Conservation (phyloP, 2,113 vertebrate genomes). For the Cheirogaleus medius region DNA sequence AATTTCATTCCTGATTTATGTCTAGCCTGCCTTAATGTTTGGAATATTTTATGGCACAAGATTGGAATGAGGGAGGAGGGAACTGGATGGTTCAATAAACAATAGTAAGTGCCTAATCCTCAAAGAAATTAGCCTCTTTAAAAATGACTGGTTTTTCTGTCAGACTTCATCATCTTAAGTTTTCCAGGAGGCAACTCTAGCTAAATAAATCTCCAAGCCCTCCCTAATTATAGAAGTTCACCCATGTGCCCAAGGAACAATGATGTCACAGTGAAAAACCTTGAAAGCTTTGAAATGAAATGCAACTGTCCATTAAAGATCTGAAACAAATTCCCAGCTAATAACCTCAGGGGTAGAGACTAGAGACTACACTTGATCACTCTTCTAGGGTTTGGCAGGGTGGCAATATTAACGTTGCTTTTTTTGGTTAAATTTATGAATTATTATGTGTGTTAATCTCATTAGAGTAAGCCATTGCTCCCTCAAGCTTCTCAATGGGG, state of each 20-base stretch:
- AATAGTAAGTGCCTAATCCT: constrained; percentile 63
- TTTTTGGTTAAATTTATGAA: constrained; percentile 78
- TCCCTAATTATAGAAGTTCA: constrained; percentile 69
- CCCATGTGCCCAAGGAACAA: constrained; percentile 67
- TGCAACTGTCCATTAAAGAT: constrained; percentile 79
- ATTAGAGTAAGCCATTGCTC: constrained; percentile 79
- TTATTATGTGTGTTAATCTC: constrained; percentile 81
- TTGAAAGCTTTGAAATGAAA: constrained; percentile 79
- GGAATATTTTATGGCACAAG: constrained; percentile 38
- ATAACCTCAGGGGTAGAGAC: constrained; percentile 69
- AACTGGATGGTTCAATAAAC: constrained; percentile 59
- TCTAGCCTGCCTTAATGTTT: constrained; percentile 26
- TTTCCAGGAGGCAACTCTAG: constrained; percentile 64
- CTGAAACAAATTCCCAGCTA: constrained; percentile 81
- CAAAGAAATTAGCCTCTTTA: constrained; percentile 63
- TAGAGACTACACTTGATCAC: constrained; percentile 75
- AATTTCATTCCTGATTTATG: constrained; percentile 62
- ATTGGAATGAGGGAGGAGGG: constrained; percentile 9
- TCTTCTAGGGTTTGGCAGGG: constrained; percentile 51
- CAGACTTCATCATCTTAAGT: constrained; percentile 69
- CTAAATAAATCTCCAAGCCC: constrained; percentile 69
- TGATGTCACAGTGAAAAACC: constrained; percentile 72
- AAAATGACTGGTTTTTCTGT: constrained; percentile 68
- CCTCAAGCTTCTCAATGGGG: constrained; percentile 71
- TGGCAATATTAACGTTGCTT: constrained; percentile 78